These are phyloP conservation scores for Petrophora chlorosata DNA, from an alignment of 2,888 invertebrate genomes.

Conservation along the genomic window DNA sequence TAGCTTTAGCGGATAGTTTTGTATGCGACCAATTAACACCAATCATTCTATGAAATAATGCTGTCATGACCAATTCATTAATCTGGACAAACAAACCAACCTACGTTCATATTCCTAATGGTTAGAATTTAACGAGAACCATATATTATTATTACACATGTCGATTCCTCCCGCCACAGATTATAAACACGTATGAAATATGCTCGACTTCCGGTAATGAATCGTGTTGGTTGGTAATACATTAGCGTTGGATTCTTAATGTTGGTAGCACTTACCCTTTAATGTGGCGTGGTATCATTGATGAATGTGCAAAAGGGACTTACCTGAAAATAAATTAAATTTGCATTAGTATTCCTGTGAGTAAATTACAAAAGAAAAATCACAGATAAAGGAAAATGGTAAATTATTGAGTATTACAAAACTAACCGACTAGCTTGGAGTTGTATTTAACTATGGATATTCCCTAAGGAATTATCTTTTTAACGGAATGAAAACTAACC, in stretches of 20 bases:
- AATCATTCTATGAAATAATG: too few species aligned
- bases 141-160: slow-evolving; percentile 9
- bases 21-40: too few species aligned
- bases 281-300: slow-evolving; percentile 39
- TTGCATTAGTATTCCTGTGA: slow-evolving; percentile 10
- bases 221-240: slow-evolving; percentile 42
- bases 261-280: slow-evolving; percentile 37
- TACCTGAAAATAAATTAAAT: slow-evolving; percentile 45
- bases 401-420: too few species aligned
- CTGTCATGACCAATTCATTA: not conserved
- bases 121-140: not conserved
- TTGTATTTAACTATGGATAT: too few species aligned
- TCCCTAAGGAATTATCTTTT: too few species aligned
- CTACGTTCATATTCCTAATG: not conserved
- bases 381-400: too few species aligned
- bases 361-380: too few species aligned
- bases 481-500: too few species aligned
- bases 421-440: too few species aligned
- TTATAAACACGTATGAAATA: slow-evolving; percentile 27
- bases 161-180: slow-evolving; percentile 5
- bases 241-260: slow-evolving; percentile 33
- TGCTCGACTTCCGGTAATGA: slow-evolving; percentile 45
- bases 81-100: not conserved
- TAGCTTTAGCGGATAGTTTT: too few species aligned
- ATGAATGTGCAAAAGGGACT: slow-evolving; percentile 36